phyloP scores from a whole-genome alignment of 2,113 vertebrate genomes.

The Leucoraja erinaceus region DNA sequence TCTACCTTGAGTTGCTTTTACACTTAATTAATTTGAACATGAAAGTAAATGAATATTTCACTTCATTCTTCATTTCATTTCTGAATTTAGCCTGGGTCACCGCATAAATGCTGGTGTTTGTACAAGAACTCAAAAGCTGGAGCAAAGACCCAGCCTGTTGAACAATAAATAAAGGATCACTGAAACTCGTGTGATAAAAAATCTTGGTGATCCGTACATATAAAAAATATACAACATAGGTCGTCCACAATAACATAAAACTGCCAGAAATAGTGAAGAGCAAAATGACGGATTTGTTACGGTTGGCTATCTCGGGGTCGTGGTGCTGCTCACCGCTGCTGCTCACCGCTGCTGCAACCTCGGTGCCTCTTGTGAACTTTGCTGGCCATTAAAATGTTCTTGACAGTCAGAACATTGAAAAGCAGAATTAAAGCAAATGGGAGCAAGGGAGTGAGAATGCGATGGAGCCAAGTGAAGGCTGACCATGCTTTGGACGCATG shows the following conservation, averaged over 20 bases:
- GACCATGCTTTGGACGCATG: conserved; percentile 34
- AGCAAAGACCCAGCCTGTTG: conserved; percentile 42
- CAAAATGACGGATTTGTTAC: conserved; percentile 42
- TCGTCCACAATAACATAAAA: conserved; percentile 40
- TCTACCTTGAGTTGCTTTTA: neutral
- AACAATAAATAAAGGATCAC: conserved; percentile 40
- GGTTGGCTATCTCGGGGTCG: conserved; percentile 40
- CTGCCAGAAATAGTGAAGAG: conserved; percentile 40
- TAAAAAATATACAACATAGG: conserved; percentile 41
- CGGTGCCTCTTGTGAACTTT: conserved; percentile 25
- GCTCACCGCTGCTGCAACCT: conserved; percentile 24
- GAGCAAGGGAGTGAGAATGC: conserved; percentile 39
- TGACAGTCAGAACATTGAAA: conserved; percentile 41
- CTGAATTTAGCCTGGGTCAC: conserved; percentile 40
- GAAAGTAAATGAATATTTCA: neutral
- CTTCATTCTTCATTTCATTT: conserved; percentile 24
- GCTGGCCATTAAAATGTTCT: conserved; percentile 38
- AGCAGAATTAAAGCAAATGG: conserved; percentile 39
- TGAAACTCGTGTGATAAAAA: conserved; percentile 40
- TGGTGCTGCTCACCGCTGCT: neutral
- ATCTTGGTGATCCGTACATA: conserved; percentile 39
- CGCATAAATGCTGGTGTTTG: conserved; percentile 41
- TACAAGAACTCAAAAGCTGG: conserved; percentile 41
- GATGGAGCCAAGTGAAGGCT: conserved; percentile 40
- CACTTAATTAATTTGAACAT: conserved; percentile 7